phyloP scores from a whole-genome alignment of 37 sponge, comb jelly and placozoan species.

The Corticium candelabrum region DNA sequence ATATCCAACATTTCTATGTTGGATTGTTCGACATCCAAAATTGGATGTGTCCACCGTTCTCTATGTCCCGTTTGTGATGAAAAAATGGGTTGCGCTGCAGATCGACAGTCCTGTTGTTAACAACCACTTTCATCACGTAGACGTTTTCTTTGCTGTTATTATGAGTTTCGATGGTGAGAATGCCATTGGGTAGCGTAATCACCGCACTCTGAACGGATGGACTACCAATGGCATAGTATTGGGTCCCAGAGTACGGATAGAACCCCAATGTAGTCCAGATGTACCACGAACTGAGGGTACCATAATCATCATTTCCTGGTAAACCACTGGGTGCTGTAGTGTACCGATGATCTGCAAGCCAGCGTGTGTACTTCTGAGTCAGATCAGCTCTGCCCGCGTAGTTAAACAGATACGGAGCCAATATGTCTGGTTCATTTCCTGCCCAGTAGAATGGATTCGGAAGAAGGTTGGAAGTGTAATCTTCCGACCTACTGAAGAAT shows the following conservation, averaged over 20 bases:
- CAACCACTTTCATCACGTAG: too few relatives aligned
- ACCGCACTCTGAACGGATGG: too few relatives aligned
- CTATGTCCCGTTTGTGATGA: too few relatives aligned
- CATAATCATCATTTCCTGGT: slow-evolving; percentile 54
- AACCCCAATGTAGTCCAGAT: slow-evolving; percentile 38
- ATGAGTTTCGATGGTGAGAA: not conserved
- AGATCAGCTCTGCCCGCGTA: slow-evolving; percentile 24
- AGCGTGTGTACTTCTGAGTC: slow-evolving; percentile 19
- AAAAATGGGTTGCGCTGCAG: too few relatives aligned
- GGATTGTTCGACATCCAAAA: too few relatives aligned
- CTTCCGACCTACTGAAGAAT: slow-evolving; percentile 26
- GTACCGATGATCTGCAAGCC: slow-evolving; percentile 40
- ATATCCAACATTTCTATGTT: too few relatives aligned
- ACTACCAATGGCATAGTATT: slow-evolving; percentile 30
- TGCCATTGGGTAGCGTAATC: too few relatives aligned
- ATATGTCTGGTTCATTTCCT: slow-evolving; percentile 51
- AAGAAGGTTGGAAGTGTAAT: slow-evolving; percentile 28
- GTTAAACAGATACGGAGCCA: slow-evolving; percentile 34
- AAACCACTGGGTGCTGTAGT: slow-evolving; percentile 29
- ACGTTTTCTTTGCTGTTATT: not conserved
- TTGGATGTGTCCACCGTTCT: too few relatives aligned
- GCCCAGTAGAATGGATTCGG: slow-evolving; percentile 63
- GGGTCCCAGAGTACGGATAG: slow-evolving; percentile 42
- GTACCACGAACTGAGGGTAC: slow-evolving; percentile 52
- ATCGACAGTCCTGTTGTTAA: too few relatives aligned